Evolutionary conservation across 2,888 invertebrate species (phyloP), one percentile per base, ranked within the genome.

Genomic region (Mechanitis mazaeus): DNA sequence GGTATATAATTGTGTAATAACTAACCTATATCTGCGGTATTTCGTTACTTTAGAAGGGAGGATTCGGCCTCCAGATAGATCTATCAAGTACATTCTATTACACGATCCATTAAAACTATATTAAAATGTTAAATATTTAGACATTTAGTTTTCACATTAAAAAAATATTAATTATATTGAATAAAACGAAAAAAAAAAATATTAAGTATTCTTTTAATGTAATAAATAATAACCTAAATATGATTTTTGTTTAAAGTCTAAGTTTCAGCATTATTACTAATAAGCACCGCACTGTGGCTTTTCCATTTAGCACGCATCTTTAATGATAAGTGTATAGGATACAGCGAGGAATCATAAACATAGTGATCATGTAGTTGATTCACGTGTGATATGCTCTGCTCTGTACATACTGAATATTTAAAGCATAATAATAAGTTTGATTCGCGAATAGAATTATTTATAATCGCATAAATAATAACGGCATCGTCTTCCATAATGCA

Each of bases 351-450:
- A 77, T 80, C 79, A 69, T 71, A 71, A 77, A 75, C 69, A 61
- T 62, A 61, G 68, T 75, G 66, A 74, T 80, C 77, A 67, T 69
- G 69, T 63, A 83, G 72, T 79, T 65, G 64, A 46, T 79, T 73
- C 82, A 83, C 80, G 84, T 72, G 68, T 64, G 62, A 68, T 74
- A 67, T 75, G 78, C 74, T 78, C 71, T 69, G 72, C 74, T 71
- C 74, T 75, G 69, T 72, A 78, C 81, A 79, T 72, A 81, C 65
- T 67, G 80, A 84, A 84, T 85, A 79, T 78, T 70, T 77, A 72
- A 77, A 72, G 71, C 68, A 67, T 65, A 70, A 38, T 20, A 20
- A 69, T 67, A 64, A 69, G 67, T 68, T 63, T 68, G 65, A 63
- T 69, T 67, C 65, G 68, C 69, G 69, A 66, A 61, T 64, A 65